A percentile compares a stretch with the other conserved stretches of the same genome.
Conservation (phyloP, 2,113 vertebrate species). For the Callionymus lyra region DNA sequence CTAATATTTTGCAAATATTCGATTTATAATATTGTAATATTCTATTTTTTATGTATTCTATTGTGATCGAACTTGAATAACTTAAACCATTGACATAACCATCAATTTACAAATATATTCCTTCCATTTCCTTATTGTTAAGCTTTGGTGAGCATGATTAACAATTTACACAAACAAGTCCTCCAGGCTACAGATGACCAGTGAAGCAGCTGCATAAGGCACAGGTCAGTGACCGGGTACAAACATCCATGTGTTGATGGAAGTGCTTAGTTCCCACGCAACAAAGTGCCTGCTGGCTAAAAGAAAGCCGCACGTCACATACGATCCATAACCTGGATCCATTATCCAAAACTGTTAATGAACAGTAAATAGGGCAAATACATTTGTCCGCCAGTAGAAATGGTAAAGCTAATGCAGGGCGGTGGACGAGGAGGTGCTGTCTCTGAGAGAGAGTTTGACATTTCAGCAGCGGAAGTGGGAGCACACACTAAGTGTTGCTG, state of each 20-base stretch:
- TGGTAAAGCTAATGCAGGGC: too few relatives aligned
- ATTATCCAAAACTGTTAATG: conserved; percentile 13
- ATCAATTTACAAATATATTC: too few relatives aligned
- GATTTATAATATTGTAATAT: too few relatives aligned
- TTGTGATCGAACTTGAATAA: too few relatives aligned
- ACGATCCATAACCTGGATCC: conserved; percentile 30
- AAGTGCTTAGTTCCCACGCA: conserved; percentile 28
- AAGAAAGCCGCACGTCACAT: conserved; percentile 19
- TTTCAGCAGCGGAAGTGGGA: conserved; percentile 5
- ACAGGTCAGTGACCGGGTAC: conserved; percentile 31
- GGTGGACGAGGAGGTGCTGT: too few relatives aligned
- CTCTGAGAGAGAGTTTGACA: too few relatives aligned
- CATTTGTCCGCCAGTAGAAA: too few relatives aligned
- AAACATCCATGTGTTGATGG: conserved; percentile 35
- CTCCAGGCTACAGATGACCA: conserved; percentile 19
- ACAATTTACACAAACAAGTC: conserved; percentile 19
- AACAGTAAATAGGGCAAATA: too few relatives aligned
- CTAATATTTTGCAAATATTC: too few relatives aligned
- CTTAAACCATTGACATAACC: too few relatives aligned
- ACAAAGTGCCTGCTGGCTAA: conserved; percentile 24
- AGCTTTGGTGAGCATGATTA: background rate
- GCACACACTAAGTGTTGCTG: conserved; percentile 1
- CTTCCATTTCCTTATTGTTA: too few relatives aligned
- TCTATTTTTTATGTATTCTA: too few relatives aligned
- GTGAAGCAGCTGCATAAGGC: conserved; percentile 16